Evolutionary conservation across 1,140 invertebrate species (phyloP).

Genomic region (Apolygus lucorum): DNA sequence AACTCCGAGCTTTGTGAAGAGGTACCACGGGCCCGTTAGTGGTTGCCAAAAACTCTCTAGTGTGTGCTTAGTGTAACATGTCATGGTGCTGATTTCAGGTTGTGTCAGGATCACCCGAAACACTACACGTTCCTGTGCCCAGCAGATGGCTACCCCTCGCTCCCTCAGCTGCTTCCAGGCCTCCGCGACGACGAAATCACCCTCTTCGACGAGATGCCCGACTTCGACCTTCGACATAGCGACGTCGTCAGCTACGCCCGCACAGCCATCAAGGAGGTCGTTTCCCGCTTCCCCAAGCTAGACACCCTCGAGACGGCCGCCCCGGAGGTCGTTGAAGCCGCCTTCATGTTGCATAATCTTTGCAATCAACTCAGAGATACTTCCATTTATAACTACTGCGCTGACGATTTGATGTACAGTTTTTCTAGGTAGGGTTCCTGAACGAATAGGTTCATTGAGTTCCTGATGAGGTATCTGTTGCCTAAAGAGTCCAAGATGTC

Average conservation of each 20-base stretch:
- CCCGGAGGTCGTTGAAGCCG: neutral
- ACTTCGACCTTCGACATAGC: neutral
- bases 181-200: neutral
- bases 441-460: no score
- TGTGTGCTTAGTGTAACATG: no score
- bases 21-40: no score
- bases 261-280: neutral
- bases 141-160: neutral
- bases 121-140: neutral
- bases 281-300: neutral
- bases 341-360: neutral
- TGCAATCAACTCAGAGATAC: neutral
- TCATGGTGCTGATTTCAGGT: neutral
- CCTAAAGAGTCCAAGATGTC: no score
- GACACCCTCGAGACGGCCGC: neutral
- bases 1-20: no score
- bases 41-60: no score
- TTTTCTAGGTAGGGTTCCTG: no score
- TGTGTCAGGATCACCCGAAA: neutral
- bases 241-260: neutral
- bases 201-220: neutral
- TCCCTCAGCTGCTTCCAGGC: neutral
- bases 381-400: no score
- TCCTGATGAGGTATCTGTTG: no score
- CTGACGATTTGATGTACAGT: no score